A percentile compares a stretch with the other conserved stretches of the same genome.
phyloP scores from a whole-genome alignment of 2,888 invertebrate genomes.

The Sturmia bella region DNA sequence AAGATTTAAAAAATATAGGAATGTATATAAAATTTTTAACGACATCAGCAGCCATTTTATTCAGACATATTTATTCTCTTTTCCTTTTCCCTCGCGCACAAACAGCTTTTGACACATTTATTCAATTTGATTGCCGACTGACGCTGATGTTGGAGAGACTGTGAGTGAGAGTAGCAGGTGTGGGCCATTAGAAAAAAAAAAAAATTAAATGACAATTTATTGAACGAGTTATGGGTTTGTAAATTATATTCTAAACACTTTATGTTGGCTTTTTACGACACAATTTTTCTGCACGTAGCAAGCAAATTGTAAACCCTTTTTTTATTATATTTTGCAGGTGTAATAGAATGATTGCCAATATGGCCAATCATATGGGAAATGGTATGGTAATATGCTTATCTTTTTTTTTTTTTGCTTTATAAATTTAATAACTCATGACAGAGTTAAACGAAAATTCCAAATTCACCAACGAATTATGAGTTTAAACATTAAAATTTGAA shows the following conservation, averaged over 20 bases:
- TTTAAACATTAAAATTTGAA: conserved; percentile 52
- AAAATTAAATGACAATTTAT: conserved; percentile 59
- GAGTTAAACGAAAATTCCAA: conserved; percentile 20
- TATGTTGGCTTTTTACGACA: conserved; percentile 55
- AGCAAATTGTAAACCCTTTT: conserved; percentile 54
- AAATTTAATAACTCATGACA: too few relatives aligned
- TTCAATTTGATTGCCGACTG: conserved; percentile 59
- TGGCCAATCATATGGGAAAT: conserved; percentile 20
- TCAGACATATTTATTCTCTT: not conserved
- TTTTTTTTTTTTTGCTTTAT: too few relatives aligned
- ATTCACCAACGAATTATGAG: conserved; percentile 42
- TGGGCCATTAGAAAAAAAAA: conserved; percentile 28
- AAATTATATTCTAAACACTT: conserved; percentile 66
- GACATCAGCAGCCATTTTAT: conserved; percentile 39
- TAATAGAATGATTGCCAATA: conserved; percentile 15
- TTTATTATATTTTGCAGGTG: not conserved
- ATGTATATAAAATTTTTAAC: too few relatives aligned
- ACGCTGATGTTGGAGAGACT: not conserved
- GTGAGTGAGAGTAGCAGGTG: conserved; percentile 32
- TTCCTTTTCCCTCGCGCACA: conserved; percentile 18
- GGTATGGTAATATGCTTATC: conserved; percentile 21
- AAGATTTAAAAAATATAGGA: too few relatives aligned
- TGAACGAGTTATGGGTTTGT: conserved; percentile 62
- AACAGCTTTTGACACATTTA: conserved; percentile 50
- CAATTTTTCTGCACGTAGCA: conserved; percentile 18